Conservation (phyloP, 2,888 invertebrate genomes). For the Euplexia lucipara region DNA sequence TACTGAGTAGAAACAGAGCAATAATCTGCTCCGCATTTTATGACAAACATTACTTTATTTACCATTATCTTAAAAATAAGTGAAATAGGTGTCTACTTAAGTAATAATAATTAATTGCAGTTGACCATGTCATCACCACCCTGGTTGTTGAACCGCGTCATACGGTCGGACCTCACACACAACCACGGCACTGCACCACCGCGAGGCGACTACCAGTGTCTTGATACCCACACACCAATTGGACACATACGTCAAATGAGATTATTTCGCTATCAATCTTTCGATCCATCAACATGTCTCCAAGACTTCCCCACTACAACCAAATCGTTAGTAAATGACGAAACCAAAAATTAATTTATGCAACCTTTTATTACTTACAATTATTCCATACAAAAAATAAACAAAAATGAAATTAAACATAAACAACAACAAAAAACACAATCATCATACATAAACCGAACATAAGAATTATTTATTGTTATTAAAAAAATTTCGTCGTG, state of each 20-base stretch:
- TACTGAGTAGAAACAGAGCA: too few relatives aligned
- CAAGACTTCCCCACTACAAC: conserved; percentile 78
- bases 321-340: conserved; percentile 66
- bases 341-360: conserved; percentile 66
- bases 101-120: conserved; percentile 69
- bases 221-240: conserved; percentile 87
- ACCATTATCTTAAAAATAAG: background rate
- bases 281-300: conserved; percentile 82
- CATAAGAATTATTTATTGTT: conserved; percentile 13
- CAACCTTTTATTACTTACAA: conserved; percentile 67
- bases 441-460: conserved; percentile 21
- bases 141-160: conserved; percentile 86
- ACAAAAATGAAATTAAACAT: conserved; percentile 54
- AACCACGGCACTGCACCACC: conserved; percentile 87
- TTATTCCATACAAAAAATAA: conserved; percentile 50
- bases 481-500: background rate
- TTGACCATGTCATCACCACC: conserved; percentile 80
- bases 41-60: background rate
- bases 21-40: too few relatives aligned
- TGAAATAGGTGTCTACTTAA: background rate
- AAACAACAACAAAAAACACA: conserved; percentile 51
- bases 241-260: conserved; percentile 83
- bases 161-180: conserved; percentile 86
- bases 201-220: conserved; percentile 83
- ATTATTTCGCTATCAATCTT: conserved; percentile 82